Evolutionary conservation across 2,797 vertebrate genomes (phyloP), one percentile per base, ranked within the genome.

Genomic region (Hippocampus kuda): DNA sequence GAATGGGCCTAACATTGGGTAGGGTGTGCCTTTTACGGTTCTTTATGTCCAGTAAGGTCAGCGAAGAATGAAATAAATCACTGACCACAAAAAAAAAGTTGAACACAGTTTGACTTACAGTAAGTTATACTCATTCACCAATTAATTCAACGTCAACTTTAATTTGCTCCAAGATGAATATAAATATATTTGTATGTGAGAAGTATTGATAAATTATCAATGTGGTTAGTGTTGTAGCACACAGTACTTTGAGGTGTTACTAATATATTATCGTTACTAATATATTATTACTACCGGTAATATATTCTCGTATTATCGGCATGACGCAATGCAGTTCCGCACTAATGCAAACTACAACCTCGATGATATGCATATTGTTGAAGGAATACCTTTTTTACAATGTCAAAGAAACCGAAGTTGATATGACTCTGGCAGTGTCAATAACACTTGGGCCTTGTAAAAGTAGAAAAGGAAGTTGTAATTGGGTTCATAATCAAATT

Each of bases 11-110:
- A 68, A 73, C 75, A 83, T 67, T 67, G 70, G 70, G 68, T 68
- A 74, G 86, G 86, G 87, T 74, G 87, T 82, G 62, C 22, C 71
- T 34, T 68, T 65, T 65, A 68, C 70, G 51, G 56, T 74, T 53
- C 69, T 71, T 71, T 71, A 68, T 60, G 74, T 74, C 74, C 72
- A 74, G 24, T 84, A 89, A 89, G 86, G 88, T 89, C 89, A 89
- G 72, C 70, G 73, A 75, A 87, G 82, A 90, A 88, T 86, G 74
- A 82, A 73, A 41, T 73, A 85, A 83, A 87, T 75, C 84, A 83
- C 66, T 64, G 2, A 69, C 22, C 11, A 12, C n/a, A 54, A 24
- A 26, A 54, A 69, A 46, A 5, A 34, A 34, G 34, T 34, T 34
- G 34, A 54, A 18, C 9, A n/a, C 4, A 46, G 24, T 20, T 48